These are phyloP conservation scores for Orientallactaga bullata DNA, from an alignment of 2,113 vertebrate genomes.

Conservation along the genomic window DNA sequence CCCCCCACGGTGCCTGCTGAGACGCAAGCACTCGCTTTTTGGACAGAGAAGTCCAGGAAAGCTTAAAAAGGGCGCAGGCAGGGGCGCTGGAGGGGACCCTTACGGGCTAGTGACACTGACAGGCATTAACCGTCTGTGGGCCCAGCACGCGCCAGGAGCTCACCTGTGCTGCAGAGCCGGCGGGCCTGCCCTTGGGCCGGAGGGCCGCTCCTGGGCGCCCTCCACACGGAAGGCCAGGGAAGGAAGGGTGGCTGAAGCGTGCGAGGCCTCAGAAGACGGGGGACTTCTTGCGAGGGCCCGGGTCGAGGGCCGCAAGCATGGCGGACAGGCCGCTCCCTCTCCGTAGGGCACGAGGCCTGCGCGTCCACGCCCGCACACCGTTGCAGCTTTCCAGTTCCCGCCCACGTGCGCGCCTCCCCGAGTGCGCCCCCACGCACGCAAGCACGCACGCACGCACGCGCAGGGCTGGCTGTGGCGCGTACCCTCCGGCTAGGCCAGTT, in stretches of 20 bases:
- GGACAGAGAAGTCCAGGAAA: neutral
- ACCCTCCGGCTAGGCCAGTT: too few species aligned
- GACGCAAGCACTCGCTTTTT: neutral
- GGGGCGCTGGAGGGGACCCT: rapidly evolving
- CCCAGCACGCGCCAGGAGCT: neutral
- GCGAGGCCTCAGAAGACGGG: neutral
- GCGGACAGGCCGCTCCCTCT: rapidly evolving
- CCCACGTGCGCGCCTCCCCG: too few species aligned
- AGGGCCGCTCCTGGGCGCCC: neutral
- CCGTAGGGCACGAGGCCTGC: rapidly evolving
- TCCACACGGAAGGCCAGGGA: too few species aligned
- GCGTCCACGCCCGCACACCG: neutral
- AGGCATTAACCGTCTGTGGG: rapidly evolving
- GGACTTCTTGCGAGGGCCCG: rapidly evolving
- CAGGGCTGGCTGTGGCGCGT: neutral
- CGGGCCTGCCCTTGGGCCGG: rapidly evolving
- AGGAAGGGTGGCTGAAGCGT: neutral
- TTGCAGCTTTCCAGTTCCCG: too few species aligned
- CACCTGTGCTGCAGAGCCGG: neutral
- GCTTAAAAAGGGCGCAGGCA: neutral
- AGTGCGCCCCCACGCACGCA: neutral
- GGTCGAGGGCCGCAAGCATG: neutral
- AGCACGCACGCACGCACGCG: neutral
- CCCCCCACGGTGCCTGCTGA: neutral
- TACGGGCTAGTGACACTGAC: rapidly evolving